Evolutionary conservation across 2,797 vertebrate genomes (phyloP).

Genomic region (Cebuella pygmaea): DNA sequence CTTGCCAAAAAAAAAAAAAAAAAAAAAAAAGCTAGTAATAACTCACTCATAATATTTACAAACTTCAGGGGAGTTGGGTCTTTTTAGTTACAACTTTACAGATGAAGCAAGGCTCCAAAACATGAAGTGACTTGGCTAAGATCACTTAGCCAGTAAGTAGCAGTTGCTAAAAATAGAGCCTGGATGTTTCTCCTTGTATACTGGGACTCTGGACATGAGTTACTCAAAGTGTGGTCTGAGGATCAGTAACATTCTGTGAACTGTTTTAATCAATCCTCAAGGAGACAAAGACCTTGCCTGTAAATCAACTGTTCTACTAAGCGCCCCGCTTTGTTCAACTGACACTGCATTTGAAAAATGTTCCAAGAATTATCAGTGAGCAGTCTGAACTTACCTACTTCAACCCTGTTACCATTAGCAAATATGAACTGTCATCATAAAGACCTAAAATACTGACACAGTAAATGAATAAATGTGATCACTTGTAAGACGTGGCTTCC

Average conservation of each 20-base stretch:
- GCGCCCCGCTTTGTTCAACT: not conserved
- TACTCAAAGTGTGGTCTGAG: not conserved
- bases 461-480: not conserved
- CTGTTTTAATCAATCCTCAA: not conserved
- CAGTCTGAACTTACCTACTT: not conserved
- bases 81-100: slow-evolving; percentile 5
- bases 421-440: not conserved
- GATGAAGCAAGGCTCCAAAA: slow-evolving; percentile 21
- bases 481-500: not conserved
- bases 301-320: not conserved
- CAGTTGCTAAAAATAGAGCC: not conserved
- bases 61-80: not conserved
- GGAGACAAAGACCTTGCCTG: not conserved
- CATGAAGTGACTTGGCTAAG: not conserved
- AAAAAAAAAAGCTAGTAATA: not conserved
- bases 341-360: not conserved
- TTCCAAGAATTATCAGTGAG: not conserved
- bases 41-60: not conserved
- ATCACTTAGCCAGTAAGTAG: not conserved
- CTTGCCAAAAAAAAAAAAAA: no score
- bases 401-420: not conserved
- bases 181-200: not conserved
- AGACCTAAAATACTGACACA: not conserved
- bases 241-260: not conserved
- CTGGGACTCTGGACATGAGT: not conserved